Conservation (phyloP, 1,140 invertebrate genomes). For the Drosophila ironensis region DNA sequence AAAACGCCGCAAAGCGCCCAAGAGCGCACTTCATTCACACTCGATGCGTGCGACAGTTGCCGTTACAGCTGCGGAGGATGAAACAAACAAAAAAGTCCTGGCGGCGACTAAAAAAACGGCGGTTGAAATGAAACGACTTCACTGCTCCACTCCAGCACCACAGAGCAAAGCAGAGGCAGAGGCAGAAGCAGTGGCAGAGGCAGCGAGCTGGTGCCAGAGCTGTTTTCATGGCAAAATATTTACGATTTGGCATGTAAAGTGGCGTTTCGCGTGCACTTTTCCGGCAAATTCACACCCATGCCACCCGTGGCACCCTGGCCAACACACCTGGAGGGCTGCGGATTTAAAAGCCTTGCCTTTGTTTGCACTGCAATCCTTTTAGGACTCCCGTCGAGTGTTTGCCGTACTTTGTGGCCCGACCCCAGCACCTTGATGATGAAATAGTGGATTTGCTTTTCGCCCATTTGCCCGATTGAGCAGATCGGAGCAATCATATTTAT, state of each 20-base stretch:
- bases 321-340: conserved; percentile 1
- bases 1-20: conserved; percentile 70
- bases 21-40: conserved; percentile 79
- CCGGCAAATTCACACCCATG: conserved; percentile 45
- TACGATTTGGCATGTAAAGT: conserved; percentile 78
- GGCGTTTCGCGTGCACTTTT: conserved; percentile 76
- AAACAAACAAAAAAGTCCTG: background rate
- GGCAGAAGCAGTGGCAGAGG: no score
- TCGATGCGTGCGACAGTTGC: conserved; percentile 66
- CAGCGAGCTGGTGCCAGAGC: conserved; percentile 22
- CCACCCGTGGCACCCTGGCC: background rate
- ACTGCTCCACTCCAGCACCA: conserved; percentile 25
- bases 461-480: conserved; percentile 59
- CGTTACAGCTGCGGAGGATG: conserved; percentile 18
- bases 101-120: background rate
- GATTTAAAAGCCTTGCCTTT: conserved; percentile 66
- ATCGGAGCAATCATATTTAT: conserved; percentile 56
- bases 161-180: no score
- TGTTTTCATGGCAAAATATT: conserved; percentile 77
- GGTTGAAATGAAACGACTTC: conserved; percentile 27
- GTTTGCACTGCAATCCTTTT: conserved; percentile 67
- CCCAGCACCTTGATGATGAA: conserved; percentile 28
- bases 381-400: conserved; percentile 58
- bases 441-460: conserved; percentile 33
- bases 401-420: conserved; percentile 23